Evolutionary conservation across 2,113 vertebrate species (phyloP), one percentile per base, ranked within the genome.

Genomic region (Pteropus alecto): DNA sequence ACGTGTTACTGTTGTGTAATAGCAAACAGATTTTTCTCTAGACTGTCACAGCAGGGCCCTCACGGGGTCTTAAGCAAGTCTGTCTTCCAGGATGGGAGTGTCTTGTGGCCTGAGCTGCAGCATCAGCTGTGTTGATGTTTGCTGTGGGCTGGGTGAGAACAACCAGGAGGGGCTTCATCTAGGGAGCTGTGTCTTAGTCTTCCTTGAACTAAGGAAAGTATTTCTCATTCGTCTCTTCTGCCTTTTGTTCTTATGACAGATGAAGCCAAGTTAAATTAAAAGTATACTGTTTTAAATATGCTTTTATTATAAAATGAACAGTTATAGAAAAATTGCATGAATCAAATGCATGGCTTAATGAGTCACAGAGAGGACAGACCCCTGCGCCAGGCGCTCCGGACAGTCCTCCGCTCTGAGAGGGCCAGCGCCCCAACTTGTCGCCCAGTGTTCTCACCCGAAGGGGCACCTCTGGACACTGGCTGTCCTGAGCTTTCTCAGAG

Each of bases 291-390:
- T 51, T 76, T 48, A 48, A 91, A 70, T 63, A 30, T 46, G 9
- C 54, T 83, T 56, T 65, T 91, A 58, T 87, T 60, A 33, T 51
- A 51, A 78, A 81, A 51, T 79, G 77, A 58, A 41, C 43, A 86
- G 18, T 33, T 60, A 12, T 14, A 43, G 60, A 56, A 51, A 63
- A 90, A 15, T 26, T 1, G 3, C 33, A 4, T 16, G 24, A 65
- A 3, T 65, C 68, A 35, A 30, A 28, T 51, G 2, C 65, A 22
- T 11, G 24, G 46, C 54, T 65, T 51, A 65, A 18, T 41, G 28
- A 10, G 21, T 71, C 56, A 46, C 43, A 58, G 58, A 54, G 26
- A 38, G 63, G 46, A 38, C 18, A 28, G 48, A 13, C 13, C 13
- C 48, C 48, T 51, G 48, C 48, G 1, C 48, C 48, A 4, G 48